Percentiles rank a stretch among this genome's conserved stretches.
Conservation (phyloP, 2,797 vertebrate genomes). For the Cynopterus sphinx region DNA sequence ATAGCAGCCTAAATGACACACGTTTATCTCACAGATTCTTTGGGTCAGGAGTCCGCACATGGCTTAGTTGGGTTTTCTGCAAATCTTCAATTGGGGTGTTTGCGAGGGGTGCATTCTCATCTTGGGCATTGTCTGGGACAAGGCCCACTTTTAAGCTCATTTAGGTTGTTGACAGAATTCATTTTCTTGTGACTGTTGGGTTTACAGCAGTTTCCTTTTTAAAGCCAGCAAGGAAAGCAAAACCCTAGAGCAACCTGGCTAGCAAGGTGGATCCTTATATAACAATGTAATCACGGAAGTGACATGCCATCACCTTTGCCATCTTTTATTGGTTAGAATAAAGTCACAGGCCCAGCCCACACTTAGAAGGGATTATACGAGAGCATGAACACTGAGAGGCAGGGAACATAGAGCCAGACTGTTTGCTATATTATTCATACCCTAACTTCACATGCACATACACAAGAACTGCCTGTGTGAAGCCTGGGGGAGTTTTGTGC, state of each 20-base stretch:
- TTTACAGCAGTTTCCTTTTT: not conserved
- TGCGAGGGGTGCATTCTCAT: not conserved
- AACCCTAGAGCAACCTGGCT: not conserved
- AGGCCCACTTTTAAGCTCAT: not conserved
- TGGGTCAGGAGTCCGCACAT: not conserved
- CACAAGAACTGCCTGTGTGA: not conserved
- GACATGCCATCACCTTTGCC: not conserved
- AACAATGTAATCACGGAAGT: not conserved
- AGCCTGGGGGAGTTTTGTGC: not conserved
- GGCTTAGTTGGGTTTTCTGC: not conserved
- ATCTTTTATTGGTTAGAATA: not conserved
- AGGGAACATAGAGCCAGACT: not conserved
- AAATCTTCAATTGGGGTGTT: not conserved
- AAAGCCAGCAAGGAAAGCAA: not conserved
- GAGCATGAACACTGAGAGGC: accelerated
- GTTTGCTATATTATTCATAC: not conserved
- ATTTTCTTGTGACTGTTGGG: not conserved
- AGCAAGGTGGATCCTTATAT: not conserved
- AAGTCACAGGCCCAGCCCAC: not conserved
- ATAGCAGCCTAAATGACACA: not conserved
- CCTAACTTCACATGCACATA: not conserved
- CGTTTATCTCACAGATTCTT: not conserved
- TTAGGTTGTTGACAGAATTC: not conserved
- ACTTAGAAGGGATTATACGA: not conserved
- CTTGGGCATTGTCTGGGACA: not conserved